Percentiles rank a stretch among this genome's conserved stretches.
Evolutionary conservation across 2,113 vertebrate species (phyloP).

Genomic region (Malurus alboscapulatus): DNA sequence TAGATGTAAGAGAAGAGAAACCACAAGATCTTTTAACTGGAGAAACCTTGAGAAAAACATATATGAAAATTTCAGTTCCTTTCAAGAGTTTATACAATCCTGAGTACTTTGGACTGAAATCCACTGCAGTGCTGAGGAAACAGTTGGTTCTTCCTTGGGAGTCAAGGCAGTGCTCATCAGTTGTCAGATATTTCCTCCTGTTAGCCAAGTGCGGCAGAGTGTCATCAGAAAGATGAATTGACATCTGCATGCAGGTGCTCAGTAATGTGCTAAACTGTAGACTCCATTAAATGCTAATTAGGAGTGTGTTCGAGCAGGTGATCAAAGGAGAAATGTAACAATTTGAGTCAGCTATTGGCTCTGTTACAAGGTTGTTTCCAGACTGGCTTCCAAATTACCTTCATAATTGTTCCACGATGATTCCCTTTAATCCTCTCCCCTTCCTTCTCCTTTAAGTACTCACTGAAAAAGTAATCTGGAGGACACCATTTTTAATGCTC

Average conservation of each 20-base stretch:
- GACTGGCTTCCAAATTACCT: conserved; percentile 40
- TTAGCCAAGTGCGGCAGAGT: neutral
- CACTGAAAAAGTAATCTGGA: neutral
- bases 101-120: neutral
- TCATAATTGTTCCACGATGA: neutral
- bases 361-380: conserved; percentile 50
- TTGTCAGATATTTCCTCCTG: neutral
- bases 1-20: neutral
- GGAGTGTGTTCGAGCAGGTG: conserved; percentile 21
- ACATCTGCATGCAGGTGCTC: neutral
- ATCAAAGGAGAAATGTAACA: conserved; percentile 30
- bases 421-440: neutral
- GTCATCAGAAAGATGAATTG: neutral
- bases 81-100: neutral
- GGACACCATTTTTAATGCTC: neutral
- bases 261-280: neutral
- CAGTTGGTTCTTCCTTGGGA: neutral
- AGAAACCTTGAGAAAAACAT: neutral
- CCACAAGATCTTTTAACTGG: neutral
- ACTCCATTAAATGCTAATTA: conserved; percentile 40
- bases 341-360: conserved; percentile 31
- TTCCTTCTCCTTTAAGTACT: conserved; percentile 12
- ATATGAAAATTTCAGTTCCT: neutral
- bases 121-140: neutral
- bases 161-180: neutral